Evolutionary conservation across 35 echinoderm and acorn worm species (phyloP), one percentile per base, ranked within the genome.

Genomic region (Ophiothrix spiculata): DNA sequence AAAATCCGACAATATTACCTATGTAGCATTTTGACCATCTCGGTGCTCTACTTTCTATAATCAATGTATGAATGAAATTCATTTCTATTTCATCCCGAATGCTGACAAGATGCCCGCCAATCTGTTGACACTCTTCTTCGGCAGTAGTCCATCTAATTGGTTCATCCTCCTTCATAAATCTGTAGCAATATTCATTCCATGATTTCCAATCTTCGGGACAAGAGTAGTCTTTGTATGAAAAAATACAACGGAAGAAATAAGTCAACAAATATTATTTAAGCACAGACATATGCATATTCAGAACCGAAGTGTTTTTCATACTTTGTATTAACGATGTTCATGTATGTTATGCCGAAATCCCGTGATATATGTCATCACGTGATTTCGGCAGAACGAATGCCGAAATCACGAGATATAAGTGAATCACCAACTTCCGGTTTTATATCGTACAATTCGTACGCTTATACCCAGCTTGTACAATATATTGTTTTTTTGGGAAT

Each of bases 51-150:
- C 38, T 46, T 37, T 81, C 85, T 23, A 87, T 93, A 32, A 97
- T 41, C 91, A 90, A 90, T 45, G 80, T 90, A 28, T 97, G 91
- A 31, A 97, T 79, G 33, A 93, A 93, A 8, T 80, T 76, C 94
- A 97, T 97, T 35, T 97, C 94, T 0, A 54, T 25, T n/a, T 82
- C 38, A 73, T 64, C 84, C 13, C 35, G 40, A 35, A 97, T 97
- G 73, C 87, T 93, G 6, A 90, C 87, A 28, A 97, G 91, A 40
- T 85, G 69, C 17, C 78, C 83, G 23, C 79, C 88, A 46, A 39
- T 36, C 39, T 87, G 17, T 25, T 75, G 36, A 73, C 94, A 97
- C 39, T 35, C 40, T 14, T 56, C 69, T 35, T 89, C 88, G 31
- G 94, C 94, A 0, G 90, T 83, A 17, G 84, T 91, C 94, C 94